Conservation (phyloP, 2,888 invertebrate genomes). For the Hypolimnas misippus region DNA sequence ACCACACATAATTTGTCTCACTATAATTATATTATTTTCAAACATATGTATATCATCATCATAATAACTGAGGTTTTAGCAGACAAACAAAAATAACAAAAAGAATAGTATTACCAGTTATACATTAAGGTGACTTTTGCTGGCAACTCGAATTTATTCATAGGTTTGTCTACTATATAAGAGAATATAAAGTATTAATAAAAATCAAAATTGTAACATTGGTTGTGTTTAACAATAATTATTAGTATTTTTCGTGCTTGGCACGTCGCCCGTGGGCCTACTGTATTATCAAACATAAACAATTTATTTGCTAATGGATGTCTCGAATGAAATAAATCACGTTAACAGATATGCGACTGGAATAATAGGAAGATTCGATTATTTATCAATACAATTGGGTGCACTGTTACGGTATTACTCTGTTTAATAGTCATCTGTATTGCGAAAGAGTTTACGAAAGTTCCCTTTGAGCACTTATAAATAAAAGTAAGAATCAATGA, state of each 20-base stretch:
- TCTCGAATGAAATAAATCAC: constrained; percentile 45
- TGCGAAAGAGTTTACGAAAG: neutral
- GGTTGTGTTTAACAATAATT: constrained; percentile 2
- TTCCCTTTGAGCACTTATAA: no score
- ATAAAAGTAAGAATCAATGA: no score
- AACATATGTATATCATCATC: no score
- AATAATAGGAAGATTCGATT: constrained; percentile 26
- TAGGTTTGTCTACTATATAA: no score
- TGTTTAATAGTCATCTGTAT: neutral
- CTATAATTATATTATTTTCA: no score
- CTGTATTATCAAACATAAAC: constrained; percentile 56
- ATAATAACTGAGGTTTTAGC: no score
- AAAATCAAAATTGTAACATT: neutral
- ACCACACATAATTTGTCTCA: no score
- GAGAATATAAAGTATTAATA: no score
- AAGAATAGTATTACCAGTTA: no score
- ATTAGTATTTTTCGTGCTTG: constrained; percentile 59
- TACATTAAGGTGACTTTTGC: no score
- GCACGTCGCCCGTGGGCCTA: constrained; percentile 60
- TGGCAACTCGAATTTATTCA: no score
- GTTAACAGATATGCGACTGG: constrained; percentile 28
- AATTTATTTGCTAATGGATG: constrained; percentile 59
- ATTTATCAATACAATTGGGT: constrained; percentile 22
- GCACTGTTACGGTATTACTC: constrained; percentile 1
- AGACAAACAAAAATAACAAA: no score